Percentiles rank a stretch among this genome's conserved stretches.
phyloP scores from a whole-genome alignment of 2,113 vertebrate species.

The Cochlearius cochlearius region DNA sequence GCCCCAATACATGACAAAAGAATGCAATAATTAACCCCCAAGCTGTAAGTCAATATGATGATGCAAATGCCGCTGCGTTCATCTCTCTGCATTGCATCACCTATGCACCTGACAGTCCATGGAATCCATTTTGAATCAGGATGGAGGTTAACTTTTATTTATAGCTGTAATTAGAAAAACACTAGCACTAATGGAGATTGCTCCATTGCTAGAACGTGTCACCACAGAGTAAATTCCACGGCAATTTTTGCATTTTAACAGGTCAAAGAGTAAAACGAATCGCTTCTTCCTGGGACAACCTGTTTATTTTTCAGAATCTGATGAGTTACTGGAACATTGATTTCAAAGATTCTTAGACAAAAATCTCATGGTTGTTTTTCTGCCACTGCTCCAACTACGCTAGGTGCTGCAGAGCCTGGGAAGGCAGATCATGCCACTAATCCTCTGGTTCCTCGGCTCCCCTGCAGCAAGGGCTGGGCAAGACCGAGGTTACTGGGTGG shows the following conservation, averaged over 20 bases:
- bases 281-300: not conserved
- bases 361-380: not conserved
- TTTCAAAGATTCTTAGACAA: not conserved
- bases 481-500: not conserved
- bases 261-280: constrained; percentile 7
- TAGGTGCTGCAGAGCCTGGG: not conserved
- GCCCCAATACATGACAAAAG: not conserved
- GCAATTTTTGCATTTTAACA: constrained; percentile 34
- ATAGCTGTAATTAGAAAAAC: constrained; percentile 32
- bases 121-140: constrained; percentile 2
- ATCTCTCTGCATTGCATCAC: not conserved
- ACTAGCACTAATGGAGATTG: not conserved
- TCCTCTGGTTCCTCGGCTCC: not conserved
- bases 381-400: accelerated
- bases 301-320: not conserved
- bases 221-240: constrained; percentile 23
- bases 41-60: constrained; percentile 19
- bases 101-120: not conserved
- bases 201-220: not conserved
- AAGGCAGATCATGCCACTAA: not conserved
- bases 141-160: constrained; percentile 32
- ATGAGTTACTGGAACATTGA: not conserved
- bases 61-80: not conserved
- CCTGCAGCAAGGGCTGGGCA: not conserved
- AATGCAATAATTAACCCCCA: constrained; percentile 33